Evolutionary conservation across 1,140 invertebrate genomes (phyloP).

Genomic region (Apis laboriosa): DNA sequence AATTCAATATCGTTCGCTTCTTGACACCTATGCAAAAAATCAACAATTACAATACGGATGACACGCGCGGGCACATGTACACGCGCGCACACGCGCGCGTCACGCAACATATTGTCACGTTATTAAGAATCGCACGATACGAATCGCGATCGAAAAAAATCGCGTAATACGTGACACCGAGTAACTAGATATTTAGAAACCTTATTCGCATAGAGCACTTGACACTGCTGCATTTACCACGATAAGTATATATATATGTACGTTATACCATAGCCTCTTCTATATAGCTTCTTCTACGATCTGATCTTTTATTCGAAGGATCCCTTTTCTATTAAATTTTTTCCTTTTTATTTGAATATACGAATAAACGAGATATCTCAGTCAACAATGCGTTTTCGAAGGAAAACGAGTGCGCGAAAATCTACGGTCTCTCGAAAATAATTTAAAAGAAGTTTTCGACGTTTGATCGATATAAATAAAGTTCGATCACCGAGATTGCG

Average conservation of each 20-base stretch:
- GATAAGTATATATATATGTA: no score
- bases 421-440: no score
- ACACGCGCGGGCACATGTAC: no score
- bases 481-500: conserved; percentile 28
- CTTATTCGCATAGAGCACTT: background rate
- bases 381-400: no score
- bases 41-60: background rate
- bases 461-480: conserved; percentile 17
- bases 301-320: no score
- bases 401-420: no score
- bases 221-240: conserved; percentile 1
- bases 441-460: background rate
- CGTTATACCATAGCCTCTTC: no score
- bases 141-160: background rate
- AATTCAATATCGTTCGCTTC: background rate
- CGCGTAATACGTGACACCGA: background rate
- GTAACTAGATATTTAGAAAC: conserved; percentile 26
- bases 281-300: no score
- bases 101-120: background rate
- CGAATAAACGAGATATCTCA: no score
- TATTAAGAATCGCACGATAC: background rate
- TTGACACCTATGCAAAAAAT: conserved; percentile 23
- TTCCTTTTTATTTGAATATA: no score
- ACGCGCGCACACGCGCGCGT: background rate
- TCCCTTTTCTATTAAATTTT: no score